A percentile compares a stretch with the other conserved stretches of the same genome.
These are phyloP conservation scores for Opisthocomus hoazin DNA, from an alignment of 2,113 vertebrate genomes.

Conservation along the genomic window DNA sequence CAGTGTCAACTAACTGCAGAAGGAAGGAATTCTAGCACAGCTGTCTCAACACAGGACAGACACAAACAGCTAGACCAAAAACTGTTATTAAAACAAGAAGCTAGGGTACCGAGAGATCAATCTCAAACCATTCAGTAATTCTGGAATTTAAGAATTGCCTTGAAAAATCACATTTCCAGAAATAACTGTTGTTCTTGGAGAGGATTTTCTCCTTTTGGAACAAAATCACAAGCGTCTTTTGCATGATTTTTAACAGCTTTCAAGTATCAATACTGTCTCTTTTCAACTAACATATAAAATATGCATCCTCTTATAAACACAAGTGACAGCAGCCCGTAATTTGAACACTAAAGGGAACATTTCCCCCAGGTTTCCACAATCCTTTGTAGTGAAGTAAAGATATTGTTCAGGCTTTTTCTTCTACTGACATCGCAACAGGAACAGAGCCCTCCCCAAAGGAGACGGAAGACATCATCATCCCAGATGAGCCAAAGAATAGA, in stretches of 20 bases:
- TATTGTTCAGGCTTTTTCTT: background rate
- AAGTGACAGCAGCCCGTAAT: background rate
- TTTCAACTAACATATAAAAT: background rate
- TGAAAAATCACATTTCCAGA: background rate
- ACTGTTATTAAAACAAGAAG: background rate
- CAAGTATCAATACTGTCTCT: background rate
- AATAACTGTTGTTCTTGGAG: background rate
- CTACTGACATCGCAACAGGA: background rate
- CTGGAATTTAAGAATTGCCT: background rate
- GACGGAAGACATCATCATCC: background rate
- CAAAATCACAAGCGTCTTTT: background rate
- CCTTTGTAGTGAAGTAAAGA: background rate
- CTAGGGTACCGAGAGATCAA: background rate
- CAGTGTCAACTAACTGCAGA: background rate
- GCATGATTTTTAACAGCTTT: background rate
- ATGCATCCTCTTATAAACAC: accelerated
- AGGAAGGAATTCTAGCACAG: background rate
- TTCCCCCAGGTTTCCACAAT: background rate
- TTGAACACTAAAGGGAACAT: background rate
- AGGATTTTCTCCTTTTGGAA: background rate
- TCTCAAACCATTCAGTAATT: background rate
- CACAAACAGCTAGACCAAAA: background rate
- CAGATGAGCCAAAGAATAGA: background rate
- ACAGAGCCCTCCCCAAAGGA: background rate
- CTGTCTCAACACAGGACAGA: background rate